phyloP scores from a whole-genome alignment of 2,888 invertebrate species.

The Andrena flavipes region DNA sequence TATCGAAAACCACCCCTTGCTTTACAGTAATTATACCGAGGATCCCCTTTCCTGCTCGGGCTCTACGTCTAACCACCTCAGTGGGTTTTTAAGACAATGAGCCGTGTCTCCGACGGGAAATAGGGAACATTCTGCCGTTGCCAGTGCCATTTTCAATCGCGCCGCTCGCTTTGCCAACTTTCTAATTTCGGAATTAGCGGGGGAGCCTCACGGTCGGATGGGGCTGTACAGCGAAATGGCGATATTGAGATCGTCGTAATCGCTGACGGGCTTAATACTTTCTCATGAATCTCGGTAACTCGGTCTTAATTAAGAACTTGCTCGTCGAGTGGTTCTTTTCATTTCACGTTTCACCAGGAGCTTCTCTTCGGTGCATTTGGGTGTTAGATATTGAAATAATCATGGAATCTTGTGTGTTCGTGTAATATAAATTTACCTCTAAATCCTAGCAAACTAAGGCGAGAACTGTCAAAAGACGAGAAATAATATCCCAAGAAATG shows the following conservation, averaged over 20 bases:
- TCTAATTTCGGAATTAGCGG: constrained; percentile 80
- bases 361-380: no score
- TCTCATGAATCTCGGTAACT: neutral
- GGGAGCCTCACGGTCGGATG: constrained; percentile 24
- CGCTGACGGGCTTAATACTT: neutral
- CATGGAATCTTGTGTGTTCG: no score
- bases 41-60: constrained; percentile 59
- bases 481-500: no score
- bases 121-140: constrained; percentile 65
- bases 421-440: no score
- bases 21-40: constrained; percentile 77
- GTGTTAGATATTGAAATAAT: no score
- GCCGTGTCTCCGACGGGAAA: constrained; percentile 65
- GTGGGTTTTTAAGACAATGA: constrained; percentile 81
- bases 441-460: no score
- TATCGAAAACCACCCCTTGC: constrained; percentile 71
- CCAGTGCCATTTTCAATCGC: constrained; percentile 72
- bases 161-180: constrained; percentile 79
- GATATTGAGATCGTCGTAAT: neutral
- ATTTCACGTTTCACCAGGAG: neutral
- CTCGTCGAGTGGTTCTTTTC: neutral
- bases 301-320: constrained; percentile 7
- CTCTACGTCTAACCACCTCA: constrained; percentile 69
- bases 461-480: no score
- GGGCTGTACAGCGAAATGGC: neutral